Conservation (phyloP, 1,140 invertebrate genomes). For the Melanaphis sacchari region DNA sequence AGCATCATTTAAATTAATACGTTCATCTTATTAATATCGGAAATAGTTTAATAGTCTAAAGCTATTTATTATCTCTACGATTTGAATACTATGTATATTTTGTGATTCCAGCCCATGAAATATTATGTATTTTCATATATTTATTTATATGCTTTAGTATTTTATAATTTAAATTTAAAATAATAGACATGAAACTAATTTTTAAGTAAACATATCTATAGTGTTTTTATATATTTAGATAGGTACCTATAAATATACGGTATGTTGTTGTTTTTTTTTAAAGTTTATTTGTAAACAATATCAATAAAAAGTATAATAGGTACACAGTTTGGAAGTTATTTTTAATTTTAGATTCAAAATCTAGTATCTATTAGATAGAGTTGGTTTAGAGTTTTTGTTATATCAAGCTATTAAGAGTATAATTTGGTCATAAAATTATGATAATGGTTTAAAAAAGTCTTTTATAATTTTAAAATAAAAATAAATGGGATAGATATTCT, state of each 20-base stretch:
- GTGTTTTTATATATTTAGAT: neutral
- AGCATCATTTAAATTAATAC: neutral
- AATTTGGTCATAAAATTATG: slow-evolving; percentile 20
- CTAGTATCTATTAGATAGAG: neutral
- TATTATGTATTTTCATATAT: neutral
- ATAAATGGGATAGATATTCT: neutral
- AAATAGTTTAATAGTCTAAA: neutral
- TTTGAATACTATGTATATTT: neutral
- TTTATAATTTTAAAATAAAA: slow-evolving; percentile 26
- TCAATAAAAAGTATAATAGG: neutral
- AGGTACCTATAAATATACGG: neutral
- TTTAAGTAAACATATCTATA: neutral
- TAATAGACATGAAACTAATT: neutral
- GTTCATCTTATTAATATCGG: no score
- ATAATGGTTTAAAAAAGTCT: neutral
- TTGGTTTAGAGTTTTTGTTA: neutral
- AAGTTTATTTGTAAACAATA: neutral
- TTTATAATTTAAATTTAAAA: neutral
- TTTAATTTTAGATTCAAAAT: neutral
- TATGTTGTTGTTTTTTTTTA: neutral
- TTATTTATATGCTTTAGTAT: neutral
- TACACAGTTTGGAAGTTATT: neutral
- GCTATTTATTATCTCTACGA: neutral
- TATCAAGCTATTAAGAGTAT: neutral
- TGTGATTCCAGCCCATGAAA: neutral